Evolutionary conservation across 2,113 vertebrate genomes (phyloP).

Genomic region (Cavia porcellus): DNA sequence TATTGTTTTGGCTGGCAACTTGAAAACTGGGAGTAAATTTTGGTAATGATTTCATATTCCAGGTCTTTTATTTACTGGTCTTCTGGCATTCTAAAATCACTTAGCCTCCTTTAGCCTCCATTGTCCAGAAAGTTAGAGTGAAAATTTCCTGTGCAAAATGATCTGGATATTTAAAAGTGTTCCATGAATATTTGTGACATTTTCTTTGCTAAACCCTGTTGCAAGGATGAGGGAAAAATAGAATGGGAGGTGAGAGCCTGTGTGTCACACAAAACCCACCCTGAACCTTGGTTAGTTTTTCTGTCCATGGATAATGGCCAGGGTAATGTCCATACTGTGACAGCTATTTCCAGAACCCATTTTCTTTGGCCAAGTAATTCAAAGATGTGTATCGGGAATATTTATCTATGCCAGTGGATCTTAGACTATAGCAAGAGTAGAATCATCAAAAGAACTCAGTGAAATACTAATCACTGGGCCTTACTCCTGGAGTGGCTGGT

Average conservation of each 20-base stretch:
- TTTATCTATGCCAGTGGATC: not conserved
- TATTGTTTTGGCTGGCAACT: not conserved
- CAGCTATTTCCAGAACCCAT: not conserved
- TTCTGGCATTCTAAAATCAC: not conserved
- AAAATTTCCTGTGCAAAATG: not conserved
- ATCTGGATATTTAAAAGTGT: not conserved
- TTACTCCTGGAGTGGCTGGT: slow-evolving; percentile 30
- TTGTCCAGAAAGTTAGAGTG: not conserved
- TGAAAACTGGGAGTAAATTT: not conserved
- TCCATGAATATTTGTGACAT: not conserved
- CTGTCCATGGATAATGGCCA: not conserved
- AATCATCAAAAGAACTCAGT: not conserved
- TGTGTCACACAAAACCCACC: not conserved
- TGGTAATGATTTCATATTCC: not conserved
- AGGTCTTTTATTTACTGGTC: not conserved
- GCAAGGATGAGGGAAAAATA: not conserved
- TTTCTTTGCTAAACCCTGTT: not conserved
- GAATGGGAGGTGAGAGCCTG: rapidly evolving
- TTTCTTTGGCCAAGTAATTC: not conserved
- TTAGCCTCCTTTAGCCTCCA: not conserved
- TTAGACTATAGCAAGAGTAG: not conserved
- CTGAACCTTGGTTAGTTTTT: not conserved
- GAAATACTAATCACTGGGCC: not conserved
- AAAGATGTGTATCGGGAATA: not conserved
- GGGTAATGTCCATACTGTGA: not conserved